Base-by-base conservation (phyloP, 2,797 vertebrate species). In the Sandelia bainsii region DNA sequence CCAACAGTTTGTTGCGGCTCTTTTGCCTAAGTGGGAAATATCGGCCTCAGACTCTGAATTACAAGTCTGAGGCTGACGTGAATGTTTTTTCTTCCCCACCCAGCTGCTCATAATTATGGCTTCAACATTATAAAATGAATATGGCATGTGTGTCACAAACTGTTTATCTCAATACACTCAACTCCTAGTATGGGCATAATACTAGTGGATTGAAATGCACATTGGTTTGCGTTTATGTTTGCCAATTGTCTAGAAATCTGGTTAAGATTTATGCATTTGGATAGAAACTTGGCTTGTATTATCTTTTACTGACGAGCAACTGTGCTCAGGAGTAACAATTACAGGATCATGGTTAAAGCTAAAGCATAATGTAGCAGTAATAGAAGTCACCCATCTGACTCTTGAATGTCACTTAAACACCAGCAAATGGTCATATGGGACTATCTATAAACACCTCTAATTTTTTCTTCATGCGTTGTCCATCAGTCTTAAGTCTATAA, bases 241-340 rank as follows among this genome's bases (percentile, higher is more conserved):
- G 12, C 11, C 5, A 12, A 13, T 23, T 14, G 22, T 23, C 12
- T 49, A 22, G 22, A 49, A 14, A 7, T 29, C 40, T 16, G 16
- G 13, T 14, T 13, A 14, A 14, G 39, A 34, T 34, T 34, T 34
- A 8, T 34, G 8, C 32, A 1, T 14, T 17, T 5, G 14, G 1
- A 16, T 16, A 16, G 40, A 16, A 42, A 42, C 14, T 16, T 42
- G 40, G 11, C 39, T 40, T 40, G 14, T 40, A 14, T 40, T 12
- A 39, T 66, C 39, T 34, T 44, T 29, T 56, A 25, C 22, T 16
- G 22, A 44, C 63, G 58, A 70, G 65, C 1, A 34, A 14, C 8
- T 59, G 22, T 52, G 61, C 45, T 11, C 25, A 48, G 6, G 12
- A 58, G 59, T 13, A 22, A 39, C 25, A 62, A 54, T 53, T 75